Evolutionary conservation across 2,888 invertebrate species (phyloP).

Genomic region (Polyploca ridens): DNA sequence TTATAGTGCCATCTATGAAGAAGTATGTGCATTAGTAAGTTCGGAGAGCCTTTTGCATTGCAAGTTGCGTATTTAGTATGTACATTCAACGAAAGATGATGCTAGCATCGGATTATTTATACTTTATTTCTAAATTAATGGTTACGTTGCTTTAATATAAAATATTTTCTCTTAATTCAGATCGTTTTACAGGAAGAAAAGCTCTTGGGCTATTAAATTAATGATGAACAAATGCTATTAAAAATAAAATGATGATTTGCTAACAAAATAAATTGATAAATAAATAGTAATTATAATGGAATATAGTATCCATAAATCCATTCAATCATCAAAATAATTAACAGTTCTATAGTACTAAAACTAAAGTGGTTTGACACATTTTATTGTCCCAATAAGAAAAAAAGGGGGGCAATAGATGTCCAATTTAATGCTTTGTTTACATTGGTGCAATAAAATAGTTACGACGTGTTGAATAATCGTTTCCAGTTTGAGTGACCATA

Average conservation of each 20-base stretch:
- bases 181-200: no score
- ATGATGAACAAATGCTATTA: no score
- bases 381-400: conserved; percentile 23
- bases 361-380: conserved; percentile 19
- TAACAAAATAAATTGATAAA: no score
- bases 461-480: conserved; percentile 84
- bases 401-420: conserved; percentile 50
- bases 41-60: conserved; percentile 25
- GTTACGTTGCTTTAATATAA: no score
- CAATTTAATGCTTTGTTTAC: conserved; percentile 79
- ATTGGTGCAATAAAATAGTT: conserved; percentile 80
- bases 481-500: conserved; percentile 81
- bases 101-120: conserved; percentile 27
- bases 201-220: no score
- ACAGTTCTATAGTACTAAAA: background rate
- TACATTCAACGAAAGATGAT: conserved; percentile 45
- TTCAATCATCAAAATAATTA: background rate
- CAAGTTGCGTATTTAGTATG: conserved; percentile 33
- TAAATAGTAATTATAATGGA: no score
- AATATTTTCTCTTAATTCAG: no score
- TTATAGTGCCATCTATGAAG: conserved; percentile 73
- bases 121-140: background rate
- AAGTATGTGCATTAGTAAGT: conserved; percentile 56
- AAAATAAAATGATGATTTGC: no score
- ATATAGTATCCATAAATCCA: background rate